phyloP scores from a whole-genome alignment of 2,113 vertebrate species.

The Platysternon megacephalum region DNA sequence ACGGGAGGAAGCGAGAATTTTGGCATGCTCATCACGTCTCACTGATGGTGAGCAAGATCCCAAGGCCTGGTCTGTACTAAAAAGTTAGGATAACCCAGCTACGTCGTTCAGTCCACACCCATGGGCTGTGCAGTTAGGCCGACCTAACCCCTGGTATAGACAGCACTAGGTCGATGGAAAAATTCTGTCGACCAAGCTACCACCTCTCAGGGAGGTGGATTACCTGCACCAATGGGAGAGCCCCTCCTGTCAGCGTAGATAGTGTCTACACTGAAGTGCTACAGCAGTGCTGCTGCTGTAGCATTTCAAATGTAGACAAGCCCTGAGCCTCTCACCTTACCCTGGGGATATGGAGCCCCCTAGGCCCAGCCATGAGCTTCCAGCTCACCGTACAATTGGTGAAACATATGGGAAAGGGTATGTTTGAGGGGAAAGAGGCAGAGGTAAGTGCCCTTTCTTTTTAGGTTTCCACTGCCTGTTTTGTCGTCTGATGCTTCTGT shows the following conservation, averaged over 20 bases:
- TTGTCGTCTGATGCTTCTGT: background rate
- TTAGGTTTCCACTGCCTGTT: background rate
- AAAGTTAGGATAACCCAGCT: too few relatives aligned
- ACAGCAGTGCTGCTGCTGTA: background rate
- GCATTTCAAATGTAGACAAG: background rate
- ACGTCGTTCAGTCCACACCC: too few relatives aligned
- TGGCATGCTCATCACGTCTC: background rate
- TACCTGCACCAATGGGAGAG: background rate
- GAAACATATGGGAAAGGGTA: background rate
- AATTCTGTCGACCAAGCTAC: background rate
- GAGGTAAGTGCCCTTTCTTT: accelerated
- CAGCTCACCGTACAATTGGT: background rate
- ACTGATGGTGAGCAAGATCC: background rate
- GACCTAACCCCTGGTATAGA: too few relatives aligned
- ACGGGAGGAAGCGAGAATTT: accelerated
- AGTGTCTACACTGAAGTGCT: background rate
- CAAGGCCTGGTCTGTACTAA: background rate
- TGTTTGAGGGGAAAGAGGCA: accelerated
- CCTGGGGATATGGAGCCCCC: background rate
- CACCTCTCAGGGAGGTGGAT: background rate
- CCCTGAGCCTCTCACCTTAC: accelerated
- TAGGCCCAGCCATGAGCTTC: background rate
- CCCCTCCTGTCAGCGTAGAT: background rate
- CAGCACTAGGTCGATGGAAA: too few relatives aligned
- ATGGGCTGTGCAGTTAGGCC: too few relatives aligned